Percentiles rank a stretch among this genome's conserved stretches.
These are phyloP conservation scores for Octomys mimax DNA, from an alignment of 2,797 vertebrate species.

Conservation along the genomic window DNA sequence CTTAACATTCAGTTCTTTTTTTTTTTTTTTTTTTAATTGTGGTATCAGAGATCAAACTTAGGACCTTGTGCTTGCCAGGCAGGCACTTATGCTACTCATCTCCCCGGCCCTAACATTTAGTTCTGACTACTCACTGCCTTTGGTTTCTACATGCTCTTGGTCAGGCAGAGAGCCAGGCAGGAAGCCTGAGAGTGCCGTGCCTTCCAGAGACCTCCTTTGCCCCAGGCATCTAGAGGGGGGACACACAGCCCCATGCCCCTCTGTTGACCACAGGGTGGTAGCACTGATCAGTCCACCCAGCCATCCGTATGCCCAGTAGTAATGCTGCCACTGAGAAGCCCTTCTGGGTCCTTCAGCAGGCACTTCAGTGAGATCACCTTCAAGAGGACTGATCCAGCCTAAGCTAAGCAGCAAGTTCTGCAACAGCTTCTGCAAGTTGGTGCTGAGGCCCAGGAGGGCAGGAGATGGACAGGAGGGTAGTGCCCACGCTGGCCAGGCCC, in stretches of 20 bases:
- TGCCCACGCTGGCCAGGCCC: not conserved
- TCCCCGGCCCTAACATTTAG: too few species aligned
- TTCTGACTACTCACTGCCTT: not conserved
- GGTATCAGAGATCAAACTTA: too few species aligned
- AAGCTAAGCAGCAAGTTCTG: not conserved
- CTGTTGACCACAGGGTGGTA: not conserved
- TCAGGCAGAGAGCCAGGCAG: not conserved
- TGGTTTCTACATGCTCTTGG: not conserved
- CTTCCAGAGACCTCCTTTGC: not conserved
- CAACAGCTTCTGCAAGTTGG: rapidly evolving
- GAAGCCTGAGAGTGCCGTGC: not conserved
- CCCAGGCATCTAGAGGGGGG: not conserved
- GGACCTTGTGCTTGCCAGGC: too few species aligned
- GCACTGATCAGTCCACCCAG: not conserved
- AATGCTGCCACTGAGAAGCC: not conserved
- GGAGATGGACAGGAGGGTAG: not conserved
- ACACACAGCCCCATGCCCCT: not conserved
- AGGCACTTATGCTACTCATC: too few species aligned
- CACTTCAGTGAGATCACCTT: too few species aligned
- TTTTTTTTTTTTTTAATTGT: too few species aligned
- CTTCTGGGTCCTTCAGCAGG: not conserved
- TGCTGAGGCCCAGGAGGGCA: not conserved
- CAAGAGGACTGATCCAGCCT: not conserved
- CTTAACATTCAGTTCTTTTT: not conserved
- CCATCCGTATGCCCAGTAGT: rapidly evolving